phyloP scores from a whole-genome alignment of 2,888 invertebrate species.

The Ochropleura leucogaster region DNA sequence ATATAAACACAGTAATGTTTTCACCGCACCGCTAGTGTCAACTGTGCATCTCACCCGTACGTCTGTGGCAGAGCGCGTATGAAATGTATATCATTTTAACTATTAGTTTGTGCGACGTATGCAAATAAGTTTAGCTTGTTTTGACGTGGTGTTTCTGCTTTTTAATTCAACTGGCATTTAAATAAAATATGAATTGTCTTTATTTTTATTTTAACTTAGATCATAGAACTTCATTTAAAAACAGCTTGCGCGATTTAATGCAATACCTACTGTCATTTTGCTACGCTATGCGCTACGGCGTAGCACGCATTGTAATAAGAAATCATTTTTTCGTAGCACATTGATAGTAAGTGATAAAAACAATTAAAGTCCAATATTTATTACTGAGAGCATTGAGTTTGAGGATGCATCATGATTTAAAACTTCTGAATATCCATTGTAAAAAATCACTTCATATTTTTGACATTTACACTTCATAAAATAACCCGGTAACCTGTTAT shows the following conservation, averaged over 20 bases:
- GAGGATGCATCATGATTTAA: background rate
- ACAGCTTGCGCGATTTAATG: background rate
- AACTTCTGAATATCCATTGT: background rate
- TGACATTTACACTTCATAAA: background rate
- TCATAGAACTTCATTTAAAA: background rate
- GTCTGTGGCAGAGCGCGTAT: slow-evolving; percentile 17
- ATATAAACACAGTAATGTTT: slow-evolving; percentile 25
- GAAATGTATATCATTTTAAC: slow-evolving; percentile 44
- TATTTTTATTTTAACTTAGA: background rate
- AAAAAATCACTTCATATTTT: background rate
- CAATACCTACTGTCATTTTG: background rate
- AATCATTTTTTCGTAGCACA: background rate
- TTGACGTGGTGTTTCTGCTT: background rate
- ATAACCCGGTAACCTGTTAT: background rate
- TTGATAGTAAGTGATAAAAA: background rate
- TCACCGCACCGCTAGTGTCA: slow-evolving; percentile 38
- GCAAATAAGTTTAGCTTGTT: slow-evolving; percentile 27
- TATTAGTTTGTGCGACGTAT: slow-evolving; percentile 17
- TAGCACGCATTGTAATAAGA: slow-evolving; percentile 12
- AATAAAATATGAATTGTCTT: background rate
- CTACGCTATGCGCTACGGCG: slow-evolving; percentile 29
- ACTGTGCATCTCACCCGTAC: slow-evolving; percentile 36
- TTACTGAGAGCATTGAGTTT: background rate
- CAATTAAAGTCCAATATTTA: background rate
- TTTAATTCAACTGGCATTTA: background rate